Base-by-base conservation (phyloP, 2,888 invertebrate species). In the Lasioglossum pauxillum region DNA sequence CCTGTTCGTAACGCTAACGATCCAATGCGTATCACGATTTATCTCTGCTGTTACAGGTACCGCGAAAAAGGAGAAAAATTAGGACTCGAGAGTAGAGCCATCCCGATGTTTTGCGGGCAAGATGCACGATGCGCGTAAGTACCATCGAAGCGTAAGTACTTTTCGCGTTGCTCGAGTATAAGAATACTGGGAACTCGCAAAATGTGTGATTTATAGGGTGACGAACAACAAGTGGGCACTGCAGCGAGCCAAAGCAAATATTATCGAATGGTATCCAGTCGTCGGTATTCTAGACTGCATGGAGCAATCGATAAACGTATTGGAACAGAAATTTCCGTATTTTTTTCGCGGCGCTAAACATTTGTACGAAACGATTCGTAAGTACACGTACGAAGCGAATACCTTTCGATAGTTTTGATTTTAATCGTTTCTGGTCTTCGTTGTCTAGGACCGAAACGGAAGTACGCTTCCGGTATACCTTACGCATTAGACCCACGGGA, bases 91-190 rank as follows among this genome's bases (percentile, higher is more conserved):
- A 93, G 94, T 23, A 95, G 96, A 91, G 96, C 96, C 14, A 96
- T 97, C 87, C 96, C 97, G 0, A 96, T 96, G 93, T 97, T 97
- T 93, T 97, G 97, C 91, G 97, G 97, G 35, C 96, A 97, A 84
- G 95, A 96, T 91, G 92, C 95, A 38, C 94, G 96, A 84, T 97
- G 97, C 94, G 95, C 95, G 96, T 97, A 95, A 96, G 96, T 95
- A 91, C 75, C 38, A 23, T 71, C n/a, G 2, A 41, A 7, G 23
- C 38, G 35, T 3, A 8, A 38, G 69, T 23, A 10, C 23, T 5
- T 0, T 38, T 38, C 23, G 23, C 31, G 64, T 64, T 12, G 35
- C 35, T 5, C 10, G 5, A 23, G 23, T 12, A 23, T 23, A 19
- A 2, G 19, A 67, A 67, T 35, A 10, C 35, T 23, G 35, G 23